Evolutionary conservation across 1,140 invertebrate species (phyloP).

Genomic region (Lordiphosa stackelbergi): DNA sequence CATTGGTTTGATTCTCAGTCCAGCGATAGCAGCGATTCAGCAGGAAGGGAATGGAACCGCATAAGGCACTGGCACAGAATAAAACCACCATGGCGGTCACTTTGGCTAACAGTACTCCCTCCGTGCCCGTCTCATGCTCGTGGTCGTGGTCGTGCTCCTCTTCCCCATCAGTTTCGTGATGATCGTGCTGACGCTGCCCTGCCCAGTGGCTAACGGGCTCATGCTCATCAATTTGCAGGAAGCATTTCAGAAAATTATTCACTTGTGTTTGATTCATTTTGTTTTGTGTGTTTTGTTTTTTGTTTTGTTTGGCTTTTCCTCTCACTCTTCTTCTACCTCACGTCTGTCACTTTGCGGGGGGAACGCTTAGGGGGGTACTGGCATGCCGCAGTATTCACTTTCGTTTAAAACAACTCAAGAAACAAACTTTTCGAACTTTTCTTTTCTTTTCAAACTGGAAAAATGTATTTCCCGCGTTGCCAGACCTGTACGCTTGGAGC

Average conservation of each 20-base stretch:
- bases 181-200: constrained; percentile 28
- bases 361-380: constrained; percentile 6
- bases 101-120: constrained; percentile 81
- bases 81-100: constrained; percentile 84
- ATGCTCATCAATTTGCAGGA: constrained; percentile 72
- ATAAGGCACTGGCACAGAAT: constrained; percentile 82
- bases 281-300: constrained; percentile 20
- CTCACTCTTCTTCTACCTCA: neutral
- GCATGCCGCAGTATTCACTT: constrained; percentile 19
- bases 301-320: constrained; percentile 10
- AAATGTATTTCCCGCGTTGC: constrained; percentile 17
- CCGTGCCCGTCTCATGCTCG: constrained; percentile 53
- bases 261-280: constrained; percentile 72
- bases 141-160: constrained; percentile 67
- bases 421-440: constrained; percentile 3
- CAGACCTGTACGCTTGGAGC: constrained; percentile 43
- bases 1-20: constrained; percentile 78
- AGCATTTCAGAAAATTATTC: constrained; percentile 70
- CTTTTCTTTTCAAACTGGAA: constrained; percentile 4
- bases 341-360: too few species aligned
- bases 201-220: constrained; percentile 50
- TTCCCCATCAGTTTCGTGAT: constrained; percentile 27
- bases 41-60: constrained; percentile 84
- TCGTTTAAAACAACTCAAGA: too few species aligned
- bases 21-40: constrained; percentile 83